Evolutionary conservation across 2,113 vertebrate species (phyloP), one percentile per base, ranked within the genome.

Genomic region (Dromaius novaehollandiae): DNA sequence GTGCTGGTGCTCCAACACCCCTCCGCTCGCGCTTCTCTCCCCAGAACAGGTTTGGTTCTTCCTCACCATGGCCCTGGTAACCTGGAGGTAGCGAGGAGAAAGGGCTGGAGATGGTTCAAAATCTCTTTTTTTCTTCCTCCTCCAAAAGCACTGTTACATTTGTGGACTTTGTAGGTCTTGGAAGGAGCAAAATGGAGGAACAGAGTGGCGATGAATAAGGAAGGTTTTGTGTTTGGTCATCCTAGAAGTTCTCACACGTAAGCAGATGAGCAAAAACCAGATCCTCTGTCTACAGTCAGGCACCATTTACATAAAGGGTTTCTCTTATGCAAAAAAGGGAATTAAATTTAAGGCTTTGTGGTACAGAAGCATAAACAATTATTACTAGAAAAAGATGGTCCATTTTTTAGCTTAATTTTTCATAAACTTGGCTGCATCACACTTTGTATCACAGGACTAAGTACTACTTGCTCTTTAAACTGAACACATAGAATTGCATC

Each of bases 81-180:
- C 24, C 48, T 15, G 64, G 38, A 6, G 66, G 32, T 0, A 50
- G 48, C 36, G 32, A 91, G 42, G 3, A 86, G 82, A 89, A 87
- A 8, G 4, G 28, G 32, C 42, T 89, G 58, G 60, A 91, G 28
- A 65, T 40, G 32, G n/a, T 32, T 65, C 11, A 30, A 30, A 13
- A 30, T 60, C 73, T 69, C 38, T 22, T 6, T 8, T 19, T 13
- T 42, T 11, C 8, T 9, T 0, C 0, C 1, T 3, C 7, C 18
- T 9, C 40, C 68, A 89, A 40, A 10, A 73, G 77, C 63, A 73
- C 17, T 63, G 51, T 61, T 76, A 24, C 20, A 7, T 24, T 46
- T 32, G 22, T 80, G 36, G 51, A 80, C 22, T 73, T 76, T 1
- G 6, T 6, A 34, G 5, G 68, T 20, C 18, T 46, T 24, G 18